Evolutionary conservation across 2,888 invertebrate genomes (phyloP), one percentile per base, ranked within the genome.

Genomic region (Gastracanthus pulcherrimus): DNA sequence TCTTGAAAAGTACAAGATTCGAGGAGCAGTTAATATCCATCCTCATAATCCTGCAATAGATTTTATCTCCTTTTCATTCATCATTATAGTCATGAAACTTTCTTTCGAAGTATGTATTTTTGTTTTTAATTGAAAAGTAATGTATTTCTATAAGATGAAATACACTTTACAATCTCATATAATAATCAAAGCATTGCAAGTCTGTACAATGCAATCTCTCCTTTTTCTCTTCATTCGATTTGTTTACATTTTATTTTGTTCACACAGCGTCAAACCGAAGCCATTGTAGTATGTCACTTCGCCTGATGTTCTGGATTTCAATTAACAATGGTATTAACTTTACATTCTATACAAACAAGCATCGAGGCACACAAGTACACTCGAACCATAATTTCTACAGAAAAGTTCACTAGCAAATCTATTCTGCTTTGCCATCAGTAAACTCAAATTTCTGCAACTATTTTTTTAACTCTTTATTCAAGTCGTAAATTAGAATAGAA

Each of bases 341-440:
- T 82, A 82, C 72, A 82, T 62, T 80, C 80, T 82, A 82, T 82
- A 82, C 82, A 82, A 80, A 82, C 82, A 82, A 79, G 82, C 80
- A 77, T 74, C 72, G 80, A 82, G 80, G 62, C 58, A 76, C 74
- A 26, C 23, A 66, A 76, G 60, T 76, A 62, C 71, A 71, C 76
- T 72, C 69, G 80, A 82, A 82, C 19, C 48, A 60, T 77, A 82
- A 76, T 67, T 76, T 62, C 80, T 80, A 82, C 82, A 80, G 76
- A 82, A 79, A 80, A 80, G 82, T 82, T 82, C 74, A 82, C 82
- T 82, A 80, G 80, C 82, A 82, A 82, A 80, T 80, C 66, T 82
- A 77, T 31, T 82, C 80, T 82, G 80, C 82, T 80, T 82, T 82
- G 82, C 80, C 82, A 82, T 64, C 76, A 80, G 82, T 80, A 82